Conservation (phyloP, 2,888 invertebrate genomes). For the Rotaria socialis region DNA sequence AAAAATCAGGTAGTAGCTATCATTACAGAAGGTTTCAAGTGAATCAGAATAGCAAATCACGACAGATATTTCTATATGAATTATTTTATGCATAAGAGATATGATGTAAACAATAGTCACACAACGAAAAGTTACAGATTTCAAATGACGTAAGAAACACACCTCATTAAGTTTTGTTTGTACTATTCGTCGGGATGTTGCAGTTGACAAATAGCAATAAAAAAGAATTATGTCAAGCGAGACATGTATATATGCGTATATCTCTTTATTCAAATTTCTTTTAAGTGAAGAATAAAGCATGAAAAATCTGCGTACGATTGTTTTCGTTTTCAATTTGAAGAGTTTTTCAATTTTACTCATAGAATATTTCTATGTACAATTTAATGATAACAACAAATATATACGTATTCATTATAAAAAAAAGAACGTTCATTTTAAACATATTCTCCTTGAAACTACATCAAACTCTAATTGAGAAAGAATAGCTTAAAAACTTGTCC, state of each 20-base stretch:
- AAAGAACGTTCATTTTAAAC: neutral
- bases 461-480: neutral
- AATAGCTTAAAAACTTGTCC: neutral
- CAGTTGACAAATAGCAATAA: neutral
- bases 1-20: neutral
- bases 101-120: neutral
- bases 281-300: too few species aligned
- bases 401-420: neutral
- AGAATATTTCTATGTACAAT: neutral
- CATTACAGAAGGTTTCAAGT: too few species aligned
- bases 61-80: neutral
- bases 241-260: neutral
- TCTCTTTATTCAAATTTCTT: neutral
- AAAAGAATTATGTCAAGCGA: neutral
- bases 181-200: neutral
- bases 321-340: neutral
- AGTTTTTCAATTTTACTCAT: neutral
- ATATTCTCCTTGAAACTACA: neutral
- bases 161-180: neutral
- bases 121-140: neutral
- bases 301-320: neutral
- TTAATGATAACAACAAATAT: neutral
- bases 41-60: too few species aligned
- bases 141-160: neutral
- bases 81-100: neutral